These are phyloP conservation scores for Lordiphosa andalusiaca DNA, from an alignment of 2,888 invertebrate species.

Conservation along the genomic window DNA sequence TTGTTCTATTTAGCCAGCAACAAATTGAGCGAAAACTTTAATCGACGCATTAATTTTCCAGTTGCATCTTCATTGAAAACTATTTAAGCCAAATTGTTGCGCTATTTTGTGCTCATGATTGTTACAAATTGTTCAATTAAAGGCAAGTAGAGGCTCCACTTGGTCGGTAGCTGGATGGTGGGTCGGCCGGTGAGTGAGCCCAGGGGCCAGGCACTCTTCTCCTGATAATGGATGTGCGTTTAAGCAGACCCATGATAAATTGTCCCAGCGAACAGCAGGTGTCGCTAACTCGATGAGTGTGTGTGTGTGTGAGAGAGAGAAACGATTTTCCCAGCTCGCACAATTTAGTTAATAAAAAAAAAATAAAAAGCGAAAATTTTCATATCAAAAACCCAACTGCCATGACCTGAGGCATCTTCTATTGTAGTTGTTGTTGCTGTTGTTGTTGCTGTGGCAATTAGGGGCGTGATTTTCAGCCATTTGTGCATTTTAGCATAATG, in stretches of 20 bases:
- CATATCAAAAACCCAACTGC: slow-evolving; percentile 51
- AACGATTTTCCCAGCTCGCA: slow-evolving; percentile 45
- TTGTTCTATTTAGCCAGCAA: slow-evolving; percentile 34
- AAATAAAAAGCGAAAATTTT: slow-evolving; percentile 41
- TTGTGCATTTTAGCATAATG: slow-evolving; percentile 72
- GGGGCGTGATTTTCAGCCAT: slow-evolving; percentile 69
- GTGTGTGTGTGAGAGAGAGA: slow-evolving; percentile 47
- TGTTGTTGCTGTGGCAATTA: slow-evolving; percentile 52
- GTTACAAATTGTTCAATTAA: slow-evolving; percentile 76
- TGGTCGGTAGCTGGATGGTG: slow-evolving; percentile 10
- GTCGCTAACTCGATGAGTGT: slow-evolving; percentile 44
- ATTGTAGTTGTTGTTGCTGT: slow-evolving; percentile 33
- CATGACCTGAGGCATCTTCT: slow-evolving; percentile 58
- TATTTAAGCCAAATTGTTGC: slow-evolving; percentile 71
- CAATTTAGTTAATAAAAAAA: slow-evolving; percentile 55
- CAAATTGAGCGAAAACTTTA: slow-evolving; percentile 31
- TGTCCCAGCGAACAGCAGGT: slow-evolving; percentile 61
- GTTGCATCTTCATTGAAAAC: slow-evolving; percentile 68
- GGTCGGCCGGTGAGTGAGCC: slow-evolving; percentile 1
- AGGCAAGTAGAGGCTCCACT: slow-evolving; percentile 46
- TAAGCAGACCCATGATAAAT: slow-evolving; percentile 70
- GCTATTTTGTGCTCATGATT: slow-evolving; percentile 73
- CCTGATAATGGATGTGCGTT: slow-evolving; percentile 69
- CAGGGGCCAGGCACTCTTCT: slow-evolving; percentile 11
- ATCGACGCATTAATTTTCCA: slow-evolving; percentile 54